A percentile compares a stretch with the other conserved stretches of the same genome.
Conservation (phyloP, 1,140 invertebrate species). For the Pogonomyrmex californicus region DNA sequence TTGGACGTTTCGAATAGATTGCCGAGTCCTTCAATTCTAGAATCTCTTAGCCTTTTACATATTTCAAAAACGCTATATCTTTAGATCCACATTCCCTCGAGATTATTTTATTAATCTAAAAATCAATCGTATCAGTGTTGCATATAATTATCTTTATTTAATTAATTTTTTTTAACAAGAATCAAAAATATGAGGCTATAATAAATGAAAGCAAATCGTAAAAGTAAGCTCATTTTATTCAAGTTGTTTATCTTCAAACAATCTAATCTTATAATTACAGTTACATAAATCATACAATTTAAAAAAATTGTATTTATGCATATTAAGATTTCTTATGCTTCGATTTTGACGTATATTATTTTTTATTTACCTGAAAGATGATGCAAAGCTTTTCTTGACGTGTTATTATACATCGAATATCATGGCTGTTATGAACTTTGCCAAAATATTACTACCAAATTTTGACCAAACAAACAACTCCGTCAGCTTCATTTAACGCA, state of each 20-base stretch:
- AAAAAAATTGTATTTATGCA: background rate
- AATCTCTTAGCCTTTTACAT: background rate
- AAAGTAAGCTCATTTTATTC: background rate
- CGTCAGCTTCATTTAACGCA: constrained; percentile 31
- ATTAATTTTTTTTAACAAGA: background rate
- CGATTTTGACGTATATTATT: background rate
- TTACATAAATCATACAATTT: background rate
- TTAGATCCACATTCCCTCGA: background rate
- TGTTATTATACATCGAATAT: background rate
- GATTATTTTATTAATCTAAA: background rate
- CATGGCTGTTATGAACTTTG: background rate
- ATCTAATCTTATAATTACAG: background rate
- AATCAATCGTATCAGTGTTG: background rate
- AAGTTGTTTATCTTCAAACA: background rate
- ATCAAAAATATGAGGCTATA: background rate
- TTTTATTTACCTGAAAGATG: constrained; percentile 7
- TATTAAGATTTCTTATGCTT: background rate
- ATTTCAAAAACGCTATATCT: background rate
- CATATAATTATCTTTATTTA: background rate
- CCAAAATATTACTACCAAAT: constrained; percentile 29
- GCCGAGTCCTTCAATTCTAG: background rate
- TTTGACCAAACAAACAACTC: constrained; percentile 26
- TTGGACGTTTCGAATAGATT: constrained; percentile 9
- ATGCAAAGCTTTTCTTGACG: constrained; percentile 34
- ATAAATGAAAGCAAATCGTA: background rate